Percentiles rank a stretch among this genome's conserved stretches.
These are phyloP conservation scores for Aurelia sp. DNA, from an alignment of 30 jellyfish, hydroid and myxozoan species.

Conservation along the genomic window DNA sequence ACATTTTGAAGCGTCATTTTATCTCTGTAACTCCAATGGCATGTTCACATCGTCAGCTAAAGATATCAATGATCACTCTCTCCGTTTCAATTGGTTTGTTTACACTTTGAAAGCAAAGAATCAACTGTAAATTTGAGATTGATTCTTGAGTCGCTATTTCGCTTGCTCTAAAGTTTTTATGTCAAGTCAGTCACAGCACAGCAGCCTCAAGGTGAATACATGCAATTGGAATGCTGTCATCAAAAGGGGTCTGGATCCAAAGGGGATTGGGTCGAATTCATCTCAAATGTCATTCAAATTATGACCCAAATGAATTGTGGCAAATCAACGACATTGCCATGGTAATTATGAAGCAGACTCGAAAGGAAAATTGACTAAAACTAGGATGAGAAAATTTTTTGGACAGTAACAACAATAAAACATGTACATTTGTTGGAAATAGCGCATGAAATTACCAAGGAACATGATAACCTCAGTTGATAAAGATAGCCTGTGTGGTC, in stretches of 20 bases:
- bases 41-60: too few relatives aligned
- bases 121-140: constrained; percentile 5
- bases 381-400: too few relatives aligned
- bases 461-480: too few relatives aligned
- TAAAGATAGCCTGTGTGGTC: too few relatives aligned
- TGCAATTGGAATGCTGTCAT: constrained; percentile 71
- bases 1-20: neutral
- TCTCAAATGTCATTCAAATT: constrained; percentile 60
- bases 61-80: neutral
- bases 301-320: constrained; percentile 18
- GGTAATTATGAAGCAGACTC: constrained; percentile 30
- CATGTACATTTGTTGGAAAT: too few relatives aligned
- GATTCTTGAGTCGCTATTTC: neutral
- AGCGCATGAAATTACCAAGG: too few relatives aligned
- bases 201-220: constrained; percentile 73
- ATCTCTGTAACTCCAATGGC: too few relatives aligned
- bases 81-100: neutral
- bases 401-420: too few relatives aligned
- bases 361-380: too few relatives aligned
- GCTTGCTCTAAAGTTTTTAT: neutral
- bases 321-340: neutral
- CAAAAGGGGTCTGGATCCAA: constrained; percentile 55
- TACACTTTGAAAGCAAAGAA: constrained; percentile 2
- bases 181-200: neutral
- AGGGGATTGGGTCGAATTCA: neutral